Base-by-base conservation (phyloP, 2,888 invertebrate genomes). In the Drosophila conformis region DNA sequence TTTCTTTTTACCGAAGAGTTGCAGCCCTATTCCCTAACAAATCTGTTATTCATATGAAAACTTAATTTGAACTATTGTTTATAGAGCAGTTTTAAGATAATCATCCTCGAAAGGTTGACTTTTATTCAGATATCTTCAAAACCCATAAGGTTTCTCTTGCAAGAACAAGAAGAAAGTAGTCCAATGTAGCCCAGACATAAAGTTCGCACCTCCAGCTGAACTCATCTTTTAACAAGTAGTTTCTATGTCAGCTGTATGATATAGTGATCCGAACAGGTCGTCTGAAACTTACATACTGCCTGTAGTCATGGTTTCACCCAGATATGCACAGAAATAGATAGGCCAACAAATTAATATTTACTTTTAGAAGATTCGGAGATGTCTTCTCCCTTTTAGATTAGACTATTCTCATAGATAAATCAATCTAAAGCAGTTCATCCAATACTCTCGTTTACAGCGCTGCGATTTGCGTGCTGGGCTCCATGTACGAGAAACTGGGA, bases 401-500 rank as follows among this genome's bases (percentile, higher is more conserved):
- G 4, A 40, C 4, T 15, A 21, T 5, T 0, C 2, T 31, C 13
- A 10, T 21, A 8, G 15, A 15, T 27, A 5, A 15, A 27, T 7
- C n/a, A 29, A n/a, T 38, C n/a, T 6, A 13, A 46, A 25, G 15
- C 11, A 10, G 4, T 36, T 54, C 10, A 36, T n/a, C 1, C 4
- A 2, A 7, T 49, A 13, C 6, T 35, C 29, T 21, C 27, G 53
- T 13, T 67, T 94, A 64, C 93, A 99, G 99, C 83, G 98, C 99
- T 89, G 99, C 99, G 21, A 97, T 99, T 88, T 97, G 98, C 84
- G 98, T 99, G 89, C 95, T 98, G 68, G 99, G 99, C 40, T 97
- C 97, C 75, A 98, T 99, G 98, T 99, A 99, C 93, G 98, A 99
- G 93, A 98, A 97, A 93, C 94, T 99, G 27, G 99, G 99, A 1